Conservation (phyloP, 2,113 vertebrate species). For the Tauraco erythrolophus region DNA sequence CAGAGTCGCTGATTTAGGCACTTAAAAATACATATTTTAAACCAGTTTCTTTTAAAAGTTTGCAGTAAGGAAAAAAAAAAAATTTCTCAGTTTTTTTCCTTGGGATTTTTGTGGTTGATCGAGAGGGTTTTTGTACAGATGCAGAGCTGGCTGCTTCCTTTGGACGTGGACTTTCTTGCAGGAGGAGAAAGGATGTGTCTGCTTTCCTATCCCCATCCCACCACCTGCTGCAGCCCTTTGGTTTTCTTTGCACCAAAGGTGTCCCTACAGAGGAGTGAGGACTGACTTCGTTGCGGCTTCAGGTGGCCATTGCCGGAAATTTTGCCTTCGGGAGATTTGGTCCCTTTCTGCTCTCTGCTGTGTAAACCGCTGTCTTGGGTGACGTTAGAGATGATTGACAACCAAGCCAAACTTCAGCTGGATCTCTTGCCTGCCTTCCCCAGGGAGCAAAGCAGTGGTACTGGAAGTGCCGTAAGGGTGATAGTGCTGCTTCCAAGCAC, state of each 20-base stretch:
- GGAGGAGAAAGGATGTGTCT: background rate
- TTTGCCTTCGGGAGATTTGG: background rate
- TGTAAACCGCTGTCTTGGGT: background rate
- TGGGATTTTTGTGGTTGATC: background rate
- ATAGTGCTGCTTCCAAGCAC: background rate
- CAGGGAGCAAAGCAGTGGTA: background rate
- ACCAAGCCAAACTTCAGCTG: background rate
- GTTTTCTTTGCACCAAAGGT: background rate
- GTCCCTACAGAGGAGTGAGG: background rate
- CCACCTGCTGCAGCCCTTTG: background rate
- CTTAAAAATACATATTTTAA: background rate
- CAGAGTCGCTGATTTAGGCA: background rate
- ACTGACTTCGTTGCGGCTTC: background rate
- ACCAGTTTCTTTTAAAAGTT: background rate
- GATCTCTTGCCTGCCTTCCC: background rate
- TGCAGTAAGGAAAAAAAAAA: background rate
- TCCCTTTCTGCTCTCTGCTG: background rate
- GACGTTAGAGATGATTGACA: background rate
- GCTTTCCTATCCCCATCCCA: background rate
- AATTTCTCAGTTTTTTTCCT: background rate
- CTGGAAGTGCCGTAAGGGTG: background rate
- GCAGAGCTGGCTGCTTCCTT: background rate
- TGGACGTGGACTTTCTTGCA: background rate
- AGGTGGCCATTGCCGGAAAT: background rate
- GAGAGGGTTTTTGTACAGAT: background rate